These are phyloP conservation scores for Leptothorax acervorum DNA, from an alignment of 2,888 invertebrate genomes.

Conservation along the genomic window DNA sequence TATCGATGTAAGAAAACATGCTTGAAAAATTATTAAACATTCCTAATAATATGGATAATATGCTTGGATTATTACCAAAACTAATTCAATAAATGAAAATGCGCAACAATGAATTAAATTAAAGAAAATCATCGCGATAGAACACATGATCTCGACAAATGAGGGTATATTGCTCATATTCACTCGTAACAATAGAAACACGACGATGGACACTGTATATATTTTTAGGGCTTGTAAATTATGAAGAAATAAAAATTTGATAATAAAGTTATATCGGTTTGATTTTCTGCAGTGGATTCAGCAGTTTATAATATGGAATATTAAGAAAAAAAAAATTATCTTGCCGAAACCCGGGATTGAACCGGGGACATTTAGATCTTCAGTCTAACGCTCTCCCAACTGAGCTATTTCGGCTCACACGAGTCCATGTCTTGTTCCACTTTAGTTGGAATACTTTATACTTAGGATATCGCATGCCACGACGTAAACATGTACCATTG, in stretches of 20 bases:
- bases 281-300: background rate
- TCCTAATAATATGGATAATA: background rate
- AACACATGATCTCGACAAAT: background rate
- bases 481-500: background rate
- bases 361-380: constrained; percentile 75
- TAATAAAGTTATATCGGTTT: background rate
- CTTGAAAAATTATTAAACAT: background rate
- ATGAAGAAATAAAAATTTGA: background rate
- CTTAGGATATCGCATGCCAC: background rate
- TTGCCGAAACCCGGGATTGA: constrained; percentile 75
- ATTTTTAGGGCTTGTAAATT: background rate
- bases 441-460: background rate
- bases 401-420: constrained; percentile 73
- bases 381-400: constrained; percentile 76
- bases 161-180: background rate
- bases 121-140: background rate
- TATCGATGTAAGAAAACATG: constrained; percentile 17
- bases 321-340: constrained; percentile 17
- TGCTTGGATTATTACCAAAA: background rate
- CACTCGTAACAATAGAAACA: background rate
- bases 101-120: background rate
- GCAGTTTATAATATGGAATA: background rate
- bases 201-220: background rate
- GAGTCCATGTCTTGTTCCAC: background rate
- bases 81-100: background rate